Evolutionary conservation across 2,888 invertebrate genomes (phyloP), one percentile per base, ranked within the genome.

Genomic region (Melieria omissa): DNA sequence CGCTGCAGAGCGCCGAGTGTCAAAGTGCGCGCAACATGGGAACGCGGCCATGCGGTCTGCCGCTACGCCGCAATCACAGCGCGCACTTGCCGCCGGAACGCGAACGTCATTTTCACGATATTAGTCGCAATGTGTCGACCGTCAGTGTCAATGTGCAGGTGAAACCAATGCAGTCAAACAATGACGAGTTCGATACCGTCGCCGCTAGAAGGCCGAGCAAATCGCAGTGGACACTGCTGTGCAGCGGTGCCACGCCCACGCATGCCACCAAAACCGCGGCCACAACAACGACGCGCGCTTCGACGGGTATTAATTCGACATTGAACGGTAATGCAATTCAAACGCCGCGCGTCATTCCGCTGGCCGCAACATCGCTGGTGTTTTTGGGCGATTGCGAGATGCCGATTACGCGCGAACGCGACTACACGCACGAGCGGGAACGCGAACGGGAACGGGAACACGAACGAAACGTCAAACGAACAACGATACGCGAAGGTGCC

Each of bases 321-420:
- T 78, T 77, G 12, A 78, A 76, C 9, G 67, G 76, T 65, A 77
- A 52, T 60, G 68, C 61, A n/a, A 42, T 77, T 55, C 71, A 74
- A 52, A 63, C 68, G 70, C 76, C 80, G 16, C 78, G 80, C 63
- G 80, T 82, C 10, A 74, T 79, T 65, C 79, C 83, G 0, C 64
- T 80, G 64, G 74, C 80, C 0, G 76, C 79, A 44, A 82, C 80
- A n/a, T 84, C 84, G 46, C 73, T 81, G 41, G 78, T 83, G 49
- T 80, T 84, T 73, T 75, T 86, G 12, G 85, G 84, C 9, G 81
- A 84, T 71, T 80, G 80, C 71, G 84, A 86, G 75, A 81, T 83
- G 82, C 83, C 84, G 29, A 81, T 83, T 55, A 81, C 83, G 12
- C 76, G 79, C 12, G 77, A 65, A 57, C 12, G 46, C 10, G 45